A percentile compares a stretch with the other conserved stretches of the same genome.
phyloP scores from a whole-genome alignment of 2,797 vertebrate genomes.

The Melanotaenia boesemani region DNA sequence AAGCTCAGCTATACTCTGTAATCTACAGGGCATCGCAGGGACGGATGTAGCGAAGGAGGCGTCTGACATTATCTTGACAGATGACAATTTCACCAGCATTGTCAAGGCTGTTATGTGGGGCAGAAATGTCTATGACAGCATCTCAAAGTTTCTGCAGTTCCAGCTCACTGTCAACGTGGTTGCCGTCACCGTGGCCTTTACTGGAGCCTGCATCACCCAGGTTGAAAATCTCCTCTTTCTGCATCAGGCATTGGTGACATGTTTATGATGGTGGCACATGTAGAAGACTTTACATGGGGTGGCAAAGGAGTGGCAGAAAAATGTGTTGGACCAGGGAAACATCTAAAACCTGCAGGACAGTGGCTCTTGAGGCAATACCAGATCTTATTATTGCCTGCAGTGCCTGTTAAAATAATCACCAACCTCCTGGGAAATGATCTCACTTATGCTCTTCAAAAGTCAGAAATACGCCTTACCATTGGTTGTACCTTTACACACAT shows the following conservation, averaged over 20 bases:
- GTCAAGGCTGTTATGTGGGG: constrained; percentile 99
- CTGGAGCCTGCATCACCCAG: constrained; percentile 96
- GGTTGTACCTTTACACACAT: too few species aligned
- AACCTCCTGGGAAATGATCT: too few species aligned
- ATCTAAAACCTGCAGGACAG: too few species aligned
- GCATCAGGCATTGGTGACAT: not conserved
- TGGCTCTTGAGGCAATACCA: too few species aligned
- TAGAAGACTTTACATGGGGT: too few species aligned
- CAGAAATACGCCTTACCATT: too few species aligned
- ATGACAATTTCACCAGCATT: constrained; percentile 97
- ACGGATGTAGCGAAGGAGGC: constrained; percentile 98
- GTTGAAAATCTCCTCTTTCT: constrained; percentile 40
- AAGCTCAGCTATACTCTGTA: not conserved
- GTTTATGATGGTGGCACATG: not conserved
- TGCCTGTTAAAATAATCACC: too few species aligned
- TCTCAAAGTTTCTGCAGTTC: constrained; percentile 98
- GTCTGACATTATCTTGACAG: constrained; percentile 97
- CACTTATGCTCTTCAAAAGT: too few species aligned
- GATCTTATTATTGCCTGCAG: too few species aligned
- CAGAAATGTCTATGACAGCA: constrained; percentile 96
- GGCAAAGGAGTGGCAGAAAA: too few species aligned
- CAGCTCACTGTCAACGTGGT: constrained; percentile 97
- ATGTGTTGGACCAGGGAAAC: too few species aligned
- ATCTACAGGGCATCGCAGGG: constrained; percentile 92
- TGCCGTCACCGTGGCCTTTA: constrained; percentile 96